These are phyloP conservation scores for Habropoda laboriosa DNA, from an alignment of 1,140 invertebrate genomes.

Conservation along the genomic window DNA sequence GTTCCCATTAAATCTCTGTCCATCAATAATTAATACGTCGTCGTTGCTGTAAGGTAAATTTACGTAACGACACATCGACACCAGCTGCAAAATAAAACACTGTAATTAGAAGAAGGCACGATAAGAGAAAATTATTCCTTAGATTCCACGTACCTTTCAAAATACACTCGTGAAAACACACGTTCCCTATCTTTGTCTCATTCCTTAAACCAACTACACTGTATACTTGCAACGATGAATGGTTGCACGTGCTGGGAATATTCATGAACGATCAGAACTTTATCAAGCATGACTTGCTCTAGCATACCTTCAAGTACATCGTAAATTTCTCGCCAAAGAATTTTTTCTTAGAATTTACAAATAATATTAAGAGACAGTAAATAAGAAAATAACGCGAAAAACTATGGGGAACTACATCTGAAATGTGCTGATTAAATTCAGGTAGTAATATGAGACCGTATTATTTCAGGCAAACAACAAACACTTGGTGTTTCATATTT, in stretches of 20 bases:
- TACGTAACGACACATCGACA: conserved; percentile 30
- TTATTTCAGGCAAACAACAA: too few species aligned
- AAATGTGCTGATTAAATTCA: too few species aligned
- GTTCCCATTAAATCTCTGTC: conserved; percentile 44
- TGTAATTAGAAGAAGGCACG: conserved; percentile 2
- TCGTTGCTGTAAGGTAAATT: conserved; percentile 34
- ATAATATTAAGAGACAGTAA: too few species aligned
- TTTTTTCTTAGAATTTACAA: too few species aligned
- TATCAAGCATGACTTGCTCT: neutral
- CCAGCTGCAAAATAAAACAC: conserved; percentile 13
- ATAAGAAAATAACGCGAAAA: too few species aligned
- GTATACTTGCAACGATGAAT: neutral
- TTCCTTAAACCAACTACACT: conserved; percentile 24
- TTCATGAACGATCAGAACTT: conserved; percentile 23
- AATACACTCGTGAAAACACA: conserved; percentile 6
- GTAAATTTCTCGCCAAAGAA: too few species aligned
- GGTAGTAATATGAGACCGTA: too few species aligned
- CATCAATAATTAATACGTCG: conserved; percentile 41
- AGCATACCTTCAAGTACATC: neutral
- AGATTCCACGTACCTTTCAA: neutral
- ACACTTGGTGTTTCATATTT: too few species aligned
- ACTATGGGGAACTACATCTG: too few species aligned
- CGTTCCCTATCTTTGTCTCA: neutral
- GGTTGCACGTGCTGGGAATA: neutral
- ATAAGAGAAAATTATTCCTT: conserved; percentile 25